Evolutionary conservation across 2,113 vertebrate genomes (phyloP).

Genomic region (Brachirus orientalis): DNA sequence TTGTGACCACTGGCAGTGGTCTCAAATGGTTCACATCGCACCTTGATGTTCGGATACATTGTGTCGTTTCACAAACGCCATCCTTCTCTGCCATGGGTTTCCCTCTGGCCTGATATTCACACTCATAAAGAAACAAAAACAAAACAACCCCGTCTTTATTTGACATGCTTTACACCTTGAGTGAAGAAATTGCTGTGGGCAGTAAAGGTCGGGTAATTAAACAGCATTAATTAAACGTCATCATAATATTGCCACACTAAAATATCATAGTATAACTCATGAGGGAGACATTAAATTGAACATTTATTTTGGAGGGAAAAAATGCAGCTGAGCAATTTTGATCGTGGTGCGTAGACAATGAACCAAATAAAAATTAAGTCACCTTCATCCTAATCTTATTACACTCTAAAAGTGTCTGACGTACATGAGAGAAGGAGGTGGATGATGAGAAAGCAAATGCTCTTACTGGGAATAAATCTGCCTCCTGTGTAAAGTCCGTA

Average conservation of each 20-base stretch:
- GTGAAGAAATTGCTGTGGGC: not conserved
- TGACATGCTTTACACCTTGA: no score
- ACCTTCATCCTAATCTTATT: no score
- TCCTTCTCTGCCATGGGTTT: conserved; percentile 26
- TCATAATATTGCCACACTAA: not conserved
- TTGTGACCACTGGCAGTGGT: conserved; percentile 31
- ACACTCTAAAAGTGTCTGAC: no score
- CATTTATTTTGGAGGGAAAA: no score
- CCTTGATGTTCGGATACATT: conserved; percentile 33
- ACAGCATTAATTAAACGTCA: not conserved
- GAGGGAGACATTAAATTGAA: not conserved
- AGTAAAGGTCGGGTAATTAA: not conserved
- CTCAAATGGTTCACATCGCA: conserved; percentile 25
- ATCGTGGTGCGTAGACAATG: no score
- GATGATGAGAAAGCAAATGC: no score
- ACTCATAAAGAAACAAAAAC: not conserved
- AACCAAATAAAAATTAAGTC: no score
- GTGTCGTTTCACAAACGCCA: conserved; percentile 27
- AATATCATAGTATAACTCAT: not conserved
- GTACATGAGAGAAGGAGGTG: no score
- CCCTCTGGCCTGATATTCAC: not conserved
- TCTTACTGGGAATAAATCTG: no score
- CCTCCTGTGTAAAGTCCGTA: no score
- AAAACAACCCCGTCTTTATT: not conserved
- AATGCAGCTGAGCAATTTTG: no score